phyloP scores from a whole-genome alignment of 2,797 vertebrate genomes.

The Thalassophryne amazonica region DNA sequence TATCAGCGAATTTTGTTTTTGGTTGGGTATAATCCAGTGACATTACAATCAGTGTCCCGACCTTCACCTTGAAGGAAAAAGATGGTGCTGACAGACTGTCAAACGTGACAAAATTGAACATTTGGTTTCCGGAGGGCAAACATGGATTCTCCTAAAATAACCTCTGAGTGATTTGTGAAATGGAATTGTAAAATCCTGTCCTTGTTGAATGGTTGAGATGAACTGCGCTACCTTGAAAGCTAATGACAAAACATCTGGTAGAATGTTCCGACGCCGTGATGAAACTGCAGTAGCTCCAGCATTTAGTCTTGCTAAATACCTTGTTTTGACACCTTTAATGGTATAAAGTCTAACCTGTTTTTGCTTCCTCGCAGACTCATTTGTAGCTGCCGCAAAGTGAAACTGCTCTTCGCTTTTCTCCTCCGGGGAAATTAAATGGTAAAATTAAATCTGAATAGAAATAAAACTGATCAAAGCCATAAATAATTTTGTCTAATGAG shows the following conservation, averaged over 20 bases:
- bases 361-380: conserved; percentile 31
- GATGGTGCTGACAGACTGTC: conserved; percentile 42
- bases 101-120: conserved; percentile 40
- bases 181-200: conserved; percentile 32
- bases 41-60: too few species aligned
- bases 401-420: conserved; percentile 4
- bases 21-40: conserved; percentile 2
- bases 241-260: conserved; percentile 70
- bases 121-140: conserved; percentile 43
- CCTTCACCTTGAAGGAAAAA: conserved; percentile 50
- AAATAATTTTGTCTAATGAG: conserved; percentile 4
- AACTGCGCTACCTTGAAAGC: conserved; percentile 35
- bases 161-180: conserved; percentile 51
- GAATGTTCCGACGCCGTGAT: conserved; percentile 37
- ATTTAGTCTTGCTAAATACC: conserved; percentile 56
- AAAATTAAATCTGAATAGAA: conserved; percentile 23
- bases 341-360: conserved; percentile 28
- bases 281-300: conserved; percentile 40
- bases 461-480: conserved; percentile 4
- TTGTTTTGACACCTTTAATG: conserved; percentile 58
- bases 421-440: conserved; percentile 34
- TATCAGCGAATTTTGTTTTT: too few species aligned
- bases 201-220: conserved; percentile 55
- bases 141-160: conserved; percentile 36
- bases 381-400: conserved; percentile 8